Evolutionary conservation across 2,113 vertebrate genomes (phyloP), one percentile per base, ranked within the genome.

Genomic region (Poeciliopsis turrubarensis): DNA sequence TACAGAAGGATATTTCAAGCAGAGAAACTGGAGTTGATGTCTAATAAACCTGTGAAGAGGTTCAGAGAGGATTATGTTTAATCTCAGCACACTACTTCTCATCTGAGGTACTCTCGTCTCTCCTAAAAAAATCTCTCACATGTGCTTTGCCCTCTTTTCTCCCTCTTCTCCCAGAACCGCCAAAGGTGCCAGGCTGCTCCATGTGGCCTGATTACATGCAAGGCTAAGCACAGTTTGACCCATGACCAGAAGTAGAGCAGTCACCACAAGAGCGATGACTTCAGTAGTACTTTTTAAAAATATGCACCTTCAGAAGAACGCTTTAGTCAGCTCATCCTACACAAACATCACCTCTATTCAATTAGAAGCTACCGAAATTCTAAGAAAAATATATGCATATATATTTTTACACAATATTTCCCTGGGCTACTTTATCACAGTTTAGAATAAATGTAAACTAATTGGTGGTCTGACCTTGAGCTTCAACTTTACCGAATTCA

Each of bases 151-250:
- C 44, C 77, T 80, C 54, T 68, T 65, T 89, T 87, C 82, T 77
- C 66, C 37, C 77, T 63, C 61, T 72, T 85, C 84, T 65, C 82
- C 66, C 79, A n/a, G 74, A 77, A 73, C 73, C 64, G 81, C 73
- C 79, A 77, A 73, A 86, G 82, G 85, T 87, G 86, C 83, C 90
- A 86, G 79, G 75, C 81, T 77, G 84, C 78, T 91, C 86, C 81
- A 71, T 87, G 88, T 91, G 90, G 86, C 91, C 87, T 89, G 89
- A 93, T 92, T 92, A 89, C 86, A 92, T 78, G 91, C 89, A 82
- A 86, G 89, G 89, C 88, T 92, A 83, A 91, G 87, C 89, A 86
- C 91, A 89, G 87, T 89, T 93, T 94, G 90, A 91, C 89, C 90
- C 73, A n/a, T 0, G 37, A 78, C 86, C 78, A 78, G 90, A 89